Percentiles rank a stretch among this genome's conserved stretches.
phyloP scores from a whole-genome alignment of 2,113 vertebrate genomes.

The Notarius quadriscutis region DNA sequence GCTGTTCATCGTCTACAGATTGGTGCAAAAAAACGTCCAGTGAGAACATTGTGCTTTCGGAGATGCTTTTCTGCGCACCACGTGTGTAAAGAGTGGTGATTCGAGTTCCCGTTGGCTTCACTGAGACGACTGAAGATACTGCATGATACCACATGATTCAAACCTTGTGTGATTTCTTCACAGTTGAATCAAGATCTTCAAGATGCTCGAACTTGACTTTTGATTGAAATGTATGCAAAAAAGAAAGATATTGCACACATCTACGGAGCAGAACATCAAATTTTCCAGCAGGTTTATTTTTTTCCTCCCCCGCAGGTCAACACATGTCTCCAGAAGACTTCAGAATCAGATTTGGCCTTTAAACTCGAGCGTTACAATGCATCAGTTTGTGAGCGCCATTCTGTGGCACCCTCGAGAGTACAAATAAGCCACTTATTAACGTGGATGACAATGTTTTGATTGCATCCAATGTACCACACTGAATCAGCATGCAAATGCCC shows the following conservation, averaged over 20 bases:
- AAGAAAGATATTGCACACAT: background rate
- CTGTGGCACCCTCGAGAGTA: conserved; percentile 72
- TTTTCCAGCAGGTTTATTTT: background rate
- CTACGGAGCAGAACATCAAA: too few species aligned
- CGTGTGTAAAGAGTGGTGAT: too few species aligned
- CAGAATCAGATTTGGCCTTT: conserved; percentile 53
- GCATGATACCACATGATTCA: too few species aligned
- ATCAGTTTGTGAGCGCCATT: conserved; percentile 68
- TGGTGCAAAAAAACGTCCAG: too few species aligned
- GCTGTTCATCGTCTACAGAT: too few species aligned
- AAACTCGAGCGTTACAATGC: conserved; percentile 60
- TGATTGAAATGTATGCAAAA: background rate
- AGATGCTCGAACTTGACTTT: too few species aligned
- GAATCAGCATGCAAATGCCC: conserved; percentile 78
- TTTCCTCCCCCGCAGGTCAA: background rate
- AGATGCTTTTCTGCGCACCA: too few species aligned
- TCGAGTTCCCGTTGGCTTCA: too few species aligned
- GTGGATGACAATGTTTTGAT: conserved; percentile 76
- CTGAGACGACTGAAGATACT: too few species aligned
- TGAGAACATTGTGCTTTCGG: too few species aligned
- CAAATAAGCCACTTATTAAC: conserved; percentile 70
- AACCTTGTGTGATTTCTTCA: too few species aligned
- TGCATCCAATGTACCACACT: conserved; percentile 74
- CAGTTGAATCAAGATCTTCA: background rate
- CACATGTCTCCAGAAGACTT: background rate